These are phyloP conservation scores for Cheilosia grossa DNA, from an alignment of 2,888 invertebrate species.

Conservation along the genomic window DNA sequence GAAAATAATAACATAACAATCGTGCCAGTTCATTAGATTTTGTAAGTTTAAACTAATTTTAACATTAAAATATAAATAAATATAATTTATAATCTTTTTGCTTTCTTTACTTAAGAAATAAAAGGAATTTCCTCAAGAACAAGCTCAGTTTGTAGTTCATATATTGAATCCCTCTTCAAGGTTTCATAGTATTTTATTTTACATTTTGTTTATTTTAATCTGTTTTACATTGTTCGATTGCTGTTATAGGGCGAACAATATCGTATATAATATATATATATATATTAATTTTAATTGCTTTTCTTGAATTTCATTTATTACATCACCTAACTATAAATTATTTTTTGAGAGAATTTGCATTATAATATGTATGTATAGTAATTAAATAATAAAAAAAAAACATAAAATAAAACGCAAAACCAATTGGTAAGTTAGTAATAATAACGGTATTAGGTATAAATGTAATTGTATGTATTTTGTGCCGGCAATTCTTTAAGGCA, in stretches of 20 bases:
- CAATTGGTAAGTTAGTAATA: slow-evolving; percentile 50
- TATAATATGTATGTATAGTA: background rate
- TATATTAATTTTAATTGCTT: slow-evolving; percentile 1
- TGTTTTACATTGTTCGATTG: slow-evolving; percentile 36
- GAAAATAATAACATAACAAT: slow-evolving; percentile 21
- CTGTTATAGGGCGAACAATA: slow-evolving; percentile 23
- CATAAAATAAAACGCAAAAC: slow-evolving; percentile 20
- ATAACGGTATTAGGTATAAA: slow-evolving; percentile 45
- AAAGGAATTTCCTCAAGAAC: slow-evolving; percentile 17
- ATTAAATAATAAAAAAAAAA: slow-evolving; percentile 20
- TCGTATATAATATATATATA: slow-evolving; percentile 5
- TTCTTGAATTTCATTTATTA: slow-evolving; percentile 35
- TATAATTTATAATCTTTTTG: slow-evolving; percentile 21
- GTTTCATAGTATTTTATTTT: slow-evolving; percentile 30
- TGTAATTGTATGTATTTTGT: slow-evolving; percentile 32
- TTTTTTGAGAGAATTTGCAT: slow-evolving; percentile 24
- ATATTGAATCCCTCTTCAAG: slow-evolving; percentile 3
- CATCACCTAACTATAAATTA: slow-evolving; percentile 65
- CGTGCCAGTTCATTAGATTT: background rate
- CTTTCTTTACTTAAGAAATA: slow-evolving; percentile 28
- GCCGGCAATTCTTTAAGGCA: slow-evolving; percentile 4
- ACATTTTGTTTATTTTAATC: slow-evolving; percentile 11
- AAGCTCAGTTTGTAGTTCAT: slow-evolving; percentile 1
- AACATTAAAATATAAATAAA: slow-evolving; percentile 41
- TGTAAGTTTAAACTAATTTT: slow-evolving; percentile 18